Conservation (phyloP, 2,797 vertebrate genomes). For the Cichlasoma orientale region DNA sequence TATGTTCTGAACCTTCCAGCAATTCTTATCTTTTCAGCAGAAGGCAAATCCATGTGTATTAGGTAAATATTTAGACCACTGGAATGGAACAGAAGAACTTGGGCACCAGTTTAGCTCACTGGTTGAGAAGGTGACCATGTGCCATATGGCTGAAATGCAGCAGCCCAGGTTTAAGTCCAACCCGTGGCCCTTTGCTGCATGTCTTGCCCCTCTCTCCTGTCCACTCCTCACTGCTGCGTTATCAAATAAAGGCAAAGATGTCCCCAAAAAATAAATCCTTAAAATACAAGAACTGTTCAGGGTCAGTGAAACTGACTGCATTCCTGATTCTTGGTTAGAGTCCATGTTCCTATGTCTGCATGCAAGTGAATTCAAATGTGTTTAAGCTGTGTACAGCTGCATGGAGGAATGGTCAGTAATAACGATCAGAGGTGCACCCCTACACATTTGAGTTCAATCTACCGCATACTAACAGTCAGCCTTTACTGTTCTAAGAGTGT, state of each 20-base stretch:
- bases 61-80: neutral
- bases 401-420: constrained; percentile 77
- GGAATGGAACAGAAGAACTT: neutral
- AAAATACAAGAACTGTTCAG: neutral
- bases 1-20: neutral
- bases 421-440: constrained; percentile 70
- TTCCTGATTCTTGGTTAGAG: constrained; percentile 4
- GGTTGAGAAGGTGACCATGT: too few relatives aligned
- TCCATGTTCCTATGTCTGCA: constrained; percentile 20
- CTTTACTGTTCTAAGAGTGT: constrained; percentile 39
- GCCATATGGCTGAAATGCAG: too few relatives aligned
- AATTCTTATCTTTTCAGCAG: neutral
- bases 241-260: too few relatives aligned
- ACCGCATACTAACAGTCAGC: constrained; percentile 71
- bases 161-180: too few relatives aligned
- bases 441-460: constrained; percentile 64
- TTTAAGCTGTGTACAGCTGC: constrained; percentile 61
- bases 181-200: too few relatives aligned
- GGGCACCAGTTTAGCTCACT: too few relatives aligned
- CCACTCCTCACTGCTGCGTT: too few relatives aligned
- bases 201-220: too few relatives aligned
- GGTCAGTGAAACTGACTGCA: neutral
- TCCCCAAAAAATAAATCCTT: too few relatives aligned
- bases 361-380: constrained; percentile 46
- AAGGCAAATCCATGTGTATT: neutral